These are phyloP conservation scores for Melanerpes formicivorus DNA, from an alignment of 2,113 vertebrate species.

Conservation along the genomic window DNA sequence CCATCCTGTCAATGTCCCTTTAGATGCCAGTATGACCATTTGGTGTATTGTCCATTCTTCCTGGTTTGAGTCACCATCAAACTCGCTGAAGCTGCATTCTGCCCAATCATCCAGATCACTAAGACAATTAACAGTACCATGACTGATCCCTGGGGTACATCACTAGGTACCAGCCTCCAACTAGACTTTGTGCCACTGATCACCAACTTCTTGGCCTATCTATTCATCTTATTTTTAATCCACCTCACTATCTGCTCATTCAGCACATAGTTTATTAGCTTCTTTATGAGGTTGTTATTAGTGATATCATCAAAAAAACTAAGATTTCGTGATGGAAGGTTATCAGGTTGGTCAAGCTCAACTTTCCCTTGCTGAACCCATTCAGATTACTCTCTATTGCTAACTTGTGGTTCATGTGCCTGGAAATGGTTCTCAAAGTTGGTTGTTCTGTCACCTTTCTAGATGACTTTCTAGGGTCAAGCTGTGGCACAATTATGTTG, in stretches of 20 bases:
- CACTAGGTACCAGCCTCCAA: not conserved
- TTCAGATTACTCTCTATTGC: not conserved
- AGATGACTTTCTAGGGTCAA: not conserved
- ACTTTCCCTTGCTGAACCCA: not conserved
- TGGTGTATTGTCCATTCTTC: too few species aligned
- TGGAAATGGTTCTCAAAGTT: not conserved
- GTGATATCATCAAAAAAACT: not conserved
- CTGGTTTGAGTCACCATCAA: not conserved
- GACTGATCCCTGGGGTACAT: not conserved
- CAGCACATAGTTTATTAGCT: not conserved
- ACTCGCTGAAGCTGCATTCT: not conserved
- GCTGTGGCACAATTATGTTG: not conserved
- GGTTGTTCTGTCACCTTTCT: not conserved
- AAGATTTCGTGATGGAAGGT: not conserved
- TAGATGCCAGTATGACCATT: not conserved
- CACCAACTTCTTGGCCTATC: not conserved
- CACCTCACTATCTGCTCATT: not conserved
- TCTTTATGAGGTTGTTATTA: not conserved
- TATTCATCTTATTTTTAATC: not conserved
- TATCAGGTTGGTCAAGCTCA: not conserved
- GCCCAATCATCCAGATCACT: not conserved
- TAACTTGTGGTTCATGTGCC: not conserved
- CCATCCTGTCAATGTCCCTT: not conserved
- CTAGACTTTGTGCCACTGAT: not conserved
- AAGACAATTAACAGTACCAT: not conserved